Percentiles rank a stretch among this genome's conserved stretches.
phyloP scores from a whole-genome alignment of 2,113 vertebrate species.

The Vidua chalybeata region DNA sequence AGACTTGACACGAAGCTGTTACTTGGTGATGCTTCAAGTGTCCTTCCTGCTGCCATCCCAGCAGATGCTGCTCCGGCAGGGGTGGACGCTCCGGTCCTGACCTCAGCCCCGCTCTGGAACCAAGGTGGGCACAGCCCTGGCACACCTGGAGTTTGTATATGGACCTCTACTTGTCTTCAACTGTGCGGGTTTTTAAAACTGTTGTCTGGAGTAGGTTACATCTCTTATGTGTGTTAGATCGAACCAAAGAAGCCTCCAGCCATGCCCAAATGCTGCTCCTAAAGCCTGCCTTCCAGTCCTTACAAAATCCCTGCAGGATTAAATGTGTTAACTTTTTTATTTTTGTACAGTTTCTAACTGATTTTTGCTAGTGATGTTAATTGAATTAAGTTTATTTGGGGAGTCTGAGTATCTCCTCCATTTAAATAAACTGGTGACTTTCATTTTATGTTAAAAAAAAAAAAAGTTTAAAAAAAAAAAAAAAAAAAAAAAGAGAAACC shows the following conservation, averaged over 20 bases:
- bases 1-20: not conserved
- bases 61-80: not conserved
- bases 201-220: constrained; percentile 84
- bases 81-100: not conserved
- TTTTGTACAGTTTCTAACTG: constrained; percentile 94
- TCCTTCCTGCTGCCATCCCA: constrained; percentile 47
- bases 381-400: constrained; percentile 89
- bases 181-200: constrained; percentile 70
- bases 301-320: constrained; percentile 90
- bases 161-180: constrained; percentile 70
- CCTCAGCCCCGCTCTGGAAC: not conserved
- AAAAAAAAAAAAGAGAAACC: constrained; percentile 79
- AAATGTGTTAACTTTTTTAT: constrained; percentile 84
- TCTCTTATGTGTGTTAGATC: constrained; percentile 89
- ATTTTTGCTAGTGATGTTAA: constrained; percentile 89
- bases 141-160: constrained; percentile 69
- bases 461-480: constrained; percentile 76
- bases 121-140: constrained; percentile 1
- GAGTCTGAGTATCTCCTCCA: constrained; percentile 72
- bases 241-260: constrained; percentile 99
- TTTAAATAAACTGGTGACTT: constrained; percentile 80
- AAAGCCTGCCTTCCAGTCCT: constrained; percentile 97
- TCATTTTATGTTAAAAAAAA: constrained; percentile 79
- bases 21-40: constrained; percentile 2
- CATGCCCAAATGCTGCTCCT: constrained; percentile 97